These are phyloP conservation scores for Vulpes ferrilata DNA, from an alignment of 2,113 vertebrate genomes.

Conservation along the genomic window DNA sequence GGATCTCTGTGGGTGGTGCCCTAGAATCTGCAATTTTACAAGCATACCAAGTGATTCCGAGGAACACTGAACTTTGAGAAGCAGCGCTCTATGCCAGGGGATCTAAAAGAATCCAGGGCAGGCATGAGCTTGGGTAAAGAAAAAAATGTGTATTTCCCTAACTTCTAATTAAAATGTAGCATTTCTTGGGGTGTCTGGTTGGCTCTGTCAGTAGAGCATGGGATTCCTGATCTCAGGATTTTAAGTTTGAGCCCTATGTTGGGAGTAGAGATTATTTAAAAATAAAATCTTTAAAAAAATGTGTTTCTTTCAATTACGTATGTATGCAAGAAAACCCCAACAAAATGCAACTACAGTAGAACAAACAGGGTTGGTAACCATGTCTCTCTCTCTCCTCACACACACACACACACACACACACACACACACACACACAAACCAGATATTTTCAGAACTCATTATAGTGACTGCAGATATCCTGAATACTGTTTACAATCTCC, in stretches of 20 bases:
- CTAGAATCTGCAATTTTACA: background rate
- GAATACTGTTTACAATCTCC: background rate
- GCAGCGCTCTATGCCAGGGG: background rate
- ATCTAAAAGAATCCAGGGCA: background rate
- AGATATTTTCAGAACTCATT: background rate
- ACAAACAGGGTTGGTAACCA: background rate
- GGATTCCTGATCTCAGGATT: background rate
- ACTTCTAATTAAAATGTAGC: background rate
- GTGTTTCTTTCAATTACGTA: background rate
- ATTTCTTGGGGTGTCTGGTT: background rate
- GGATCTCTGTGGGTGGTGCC: background rate
- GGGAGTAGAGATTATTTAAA: background rate
- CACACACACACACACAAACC: background rate
- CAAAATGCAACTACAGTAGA: background rate
- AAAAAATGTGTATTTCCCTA: background rate
- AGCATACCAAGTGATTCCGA: background rate
- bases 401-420: too few species aligned
- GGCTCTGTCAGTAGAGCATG: background rate
- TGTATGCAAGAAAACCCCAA: background rate
- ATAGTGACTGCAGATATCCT: background rate
- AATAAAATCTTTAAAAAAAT: background rate
- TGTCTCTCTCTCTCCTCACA: background rate
- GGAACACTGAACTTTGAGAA: background rate
- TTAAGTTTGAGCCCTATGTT: background rate
- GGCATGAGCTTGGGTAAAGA: background rate